Evolutionary conservation across 1,140 invertebrate species (phyloP), one percentile per base, ranked within the genome.

Genomic region (Orchestia grillus): DNA sequence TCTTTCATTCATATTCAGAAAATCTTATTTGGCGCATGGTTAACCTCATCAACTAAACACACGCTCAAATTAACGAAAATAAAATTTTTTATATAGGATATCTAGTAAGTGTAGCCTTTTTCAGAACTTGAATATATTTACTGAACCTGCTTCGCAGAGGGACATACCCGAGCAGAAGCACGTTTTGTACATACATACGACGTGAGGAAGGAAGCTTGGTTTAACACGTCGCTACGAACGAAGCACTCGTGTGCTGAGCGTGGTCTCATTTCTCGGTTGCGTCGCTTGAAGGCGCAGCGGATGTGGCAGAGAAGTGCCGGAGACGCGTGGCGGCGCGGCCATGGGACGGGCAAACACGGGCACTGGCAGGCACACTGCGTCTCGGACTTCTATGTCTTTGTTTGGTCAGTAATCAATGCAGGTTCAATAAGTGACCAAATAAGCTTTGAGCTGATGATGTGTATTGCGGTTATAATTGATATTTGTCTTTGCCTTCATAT

Each of bases 271-370:
- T 77, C 15, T 23, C 62, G 28, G 11, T 6, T 53, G 47, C 47
- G 47, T 53, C 36, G 62, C 62, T 36, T 15, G 11, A 36, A 36
- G 62, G 62, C n/a, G n/a, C 62, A 91, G 88, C 88, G 88, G 88
- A 91, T 91, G 88, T 91, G 88, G 42, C 88, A 91, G 41, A 42
- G 44, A 43, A 91, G 88, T 91, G 88, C 88, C 41, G 88, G 19
- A 43, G 88, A 4, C 3, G 19, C 88, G 44, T 42, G 4, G 41
- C 41, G 88, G 88, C 11, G 62, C 62, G 28, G 1, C 28, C 11
- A 77, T 36, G 1, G 6, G 19, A 53, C 28, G 1, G 28, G 28
- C 28, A 77, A 15, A 77, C 62, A 77, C 11, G 62, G 11, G 62
- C 62, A 77, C 62, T 3, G 28, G 47, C 6, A 1, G 36, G 62